Conservation (phyloP, 2,797 vertebrate genomes). For the Chrosomus eos region DNA sequence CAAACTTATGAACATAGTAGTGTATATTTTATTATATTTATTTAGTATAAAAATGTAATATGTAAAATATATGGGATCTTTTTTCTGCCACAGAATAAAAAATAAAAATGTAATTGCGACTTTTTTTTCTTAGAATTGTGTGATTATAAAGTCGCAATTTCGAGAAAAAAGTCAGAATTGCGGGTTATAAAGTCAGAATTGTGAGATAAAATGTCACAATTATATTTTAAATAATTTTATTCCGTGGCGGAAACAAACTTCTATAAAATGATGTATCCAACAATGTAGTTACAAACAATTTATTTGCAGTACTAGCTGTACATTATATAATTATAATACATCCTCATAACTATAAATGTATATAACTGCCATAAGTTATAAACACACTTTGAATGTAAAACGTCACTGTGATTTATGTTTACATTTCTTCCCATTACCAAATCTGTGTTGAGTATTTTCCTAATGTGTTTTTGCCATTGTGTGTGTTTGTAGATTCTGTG, state of each 20-base stretch:
- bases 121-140: no score
- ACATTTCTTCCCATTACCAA: background rate
- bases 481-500: conserved; percentile 89
- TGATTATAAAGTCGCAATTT: no score
- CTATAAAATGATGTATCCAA: background rate
- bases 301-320: background rate
- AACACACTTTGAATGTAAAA: background rate
- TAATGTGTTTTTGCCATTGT: background rate
- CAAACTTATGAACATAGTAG: background rate
- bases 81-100: no score
- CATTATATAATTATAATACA: background rate
- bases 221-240: no score
- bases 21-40: background rate
- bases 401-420: no score
- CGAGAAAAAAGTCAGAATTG: no score
- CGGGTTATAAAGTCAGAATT: no score
- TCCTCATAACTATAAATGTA: no score
- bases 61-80: background rate
- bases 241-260: no score
- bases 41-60: background rate
- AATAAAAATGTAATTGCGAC: no score
- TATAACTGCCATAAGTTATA: no score
- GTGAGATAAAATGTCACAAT: no score
- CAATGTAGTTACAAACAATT: background rate
- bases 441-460: background rate